Evolutionary conservation across 2,113 vertebrate genomes (phyloP), one percentile per base, ranked within the genome.

Genomic region (Microtus richardsoni): DNA sequence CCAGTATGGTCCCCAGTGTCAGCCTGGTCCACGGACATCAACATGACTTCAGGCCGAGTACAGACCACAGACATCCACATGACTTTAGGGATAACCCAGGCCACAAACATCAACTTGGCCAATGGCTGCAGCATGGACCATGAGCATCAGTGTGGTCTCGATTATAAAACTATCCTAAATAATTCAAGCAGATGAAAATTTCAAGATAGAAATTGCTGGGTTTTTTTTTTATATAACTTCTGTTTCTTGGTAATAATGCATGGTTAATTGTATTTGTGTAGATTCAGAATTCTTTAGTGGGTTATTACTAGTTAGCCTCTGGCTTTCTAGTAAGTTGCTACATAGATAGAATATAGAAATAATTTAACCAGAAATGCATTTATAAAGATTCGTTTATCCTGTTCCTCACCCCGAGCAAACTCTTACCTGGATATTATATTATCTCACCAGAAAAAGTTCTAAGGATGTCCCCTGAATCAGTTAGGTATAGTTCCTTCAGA

Each of bases 151-250:
- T 3, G 3, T 71, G 33, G 16, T 33, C 36, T 71, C 1, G 1
- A 17, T 21, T 44, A 47, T 39, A 88, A 52, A 92, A 87, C 79
- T 91, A 87, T 93, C 88, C 95, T 91, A 94, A 94, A 89, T 96
- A 89, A 91, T 96, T 75, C 89, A 95, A 96, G 91, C 26, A 91
- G 86, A 94, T 91, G 54, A 89, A 94, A 91, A 87, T 7, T 84
- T 96, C 39, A 85, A 77, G 68, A 73, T 60, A 94, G 41, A 58
- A 79, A 74, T 47, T 85, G 11, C 10, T 33, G 75, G 60, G 30
- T 19, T 78, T 90, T 36, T 44, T 66, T 30, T 3, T 9, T 13
- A 36, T 66, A 88, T 71, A 86, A 70, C 88, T 95, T 91, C 12
- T 24, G 3, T 73, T 94, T 94, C 47, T 91, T 88, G 19, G 36